phyloP scores from a whole-genome alignment of 2,888 invertebrate genomes.

The Carpatolechia fugitivella region DNA sequence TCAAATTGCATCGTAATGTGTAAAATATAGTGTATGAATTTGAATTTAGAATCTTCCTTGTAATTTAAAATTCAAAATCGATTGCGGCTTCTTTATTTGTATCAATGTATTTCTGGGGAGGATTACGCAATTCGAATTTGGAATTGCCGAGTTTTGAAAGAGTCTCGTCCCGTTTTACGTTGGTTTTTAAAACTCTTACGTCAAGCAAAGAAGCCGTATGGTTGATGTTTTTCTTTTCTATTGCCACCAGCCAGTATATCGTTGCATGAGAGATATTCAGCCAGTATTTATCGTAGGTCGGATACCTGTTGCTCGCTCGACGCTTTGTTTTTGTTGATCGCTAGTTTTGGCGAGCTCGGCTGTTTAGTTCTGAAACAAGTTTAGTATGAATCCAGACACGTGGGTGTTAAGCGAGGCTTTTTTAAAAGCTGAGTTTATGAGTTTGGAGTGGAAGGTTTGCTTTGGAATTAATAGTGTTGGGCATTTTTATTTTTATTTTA shows the following conservation, averaged over 20 bases:
- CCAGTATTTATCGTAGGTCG: constrained; percentile 31
- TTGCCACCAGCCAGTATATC: constrained; percentile 22
- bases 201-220: constrained; percentile 12
- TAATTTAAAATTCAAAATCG: constrained; percentile 2
- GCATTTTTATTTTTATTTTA: too few relatives aligned
- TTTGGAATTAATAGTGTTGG: neutral
- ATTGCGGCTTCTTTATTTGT: neutral
- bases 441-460: neutral
- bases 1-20: constrained; percentile 29
- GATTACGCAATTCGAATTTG: constrained; percentile 10
- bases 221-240: constrained; percentile 18
- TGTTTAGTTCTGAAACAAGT: constrained; percentile 36
- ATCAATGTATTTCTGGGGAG: neutral
- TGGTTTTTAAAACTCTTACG: constrained; percentile 1
- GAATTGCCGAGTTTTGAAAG: constrained; percentile 8
- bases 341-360: constrained; percentile 26
- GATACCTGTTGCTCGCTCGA: constrained; percentile 50
- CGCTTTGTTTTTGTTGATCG: constrained; percentile 68
- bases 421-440: constrained; percentile 12
- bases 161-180: neutral
- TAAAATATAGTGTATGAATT: constrained; percentile 33
- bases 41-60: constrained; percentile 36
- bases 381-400: constrained; percentile 30
- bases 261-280: constrained; percentile 9
- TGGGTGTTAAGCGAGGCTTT: constrained; percentile 26